phyloP scores from a whole-genome alignment of 2,888 invertebrate species.

The Mesorhabditis belari region DNA sequence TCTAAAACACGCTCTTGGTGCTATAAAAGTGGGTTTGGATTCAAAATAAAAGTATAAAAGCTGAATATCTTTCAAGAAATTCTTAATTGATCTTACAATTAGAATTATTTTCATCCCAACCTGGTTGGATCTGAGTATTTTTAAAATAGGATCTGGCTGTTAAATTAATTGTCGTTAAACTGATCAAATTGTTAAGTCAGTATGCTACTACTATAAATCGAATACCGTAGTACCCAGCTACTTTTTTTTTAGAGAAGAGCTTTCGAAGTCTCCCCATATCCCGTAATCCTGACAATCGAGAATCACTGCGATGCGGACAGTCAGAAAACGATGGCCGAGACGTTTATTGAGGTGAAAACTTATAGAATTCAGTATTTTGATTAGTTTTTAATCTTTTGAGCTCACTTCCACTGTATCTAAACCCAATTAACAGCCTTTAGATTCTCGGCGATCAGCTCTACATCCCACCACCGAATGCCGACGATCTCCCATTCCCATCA shows the following conservation, averaged over 20 bases:
- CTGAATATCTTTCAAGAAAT: not conserved
- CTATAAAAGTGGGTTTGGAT: conserved; percentile 56
- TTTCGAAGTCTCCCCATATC: conserved; percentile 55
- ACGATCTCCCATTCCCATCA: conserved; percentile 48
- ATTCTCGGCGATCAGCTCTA: conserved; percentile 57
- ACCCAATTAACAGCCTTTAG: conserved; percentile 22
- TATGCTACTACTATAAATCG: not conserved
- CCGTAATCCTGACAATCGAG: conserved; percentile 59
- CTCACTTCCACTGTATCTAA: not conserved
- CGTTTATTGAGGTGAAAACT: conserved; percentile 51
- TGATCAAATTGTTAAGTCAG: too few species aligned
- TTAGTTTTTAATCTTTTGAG: not conserved
- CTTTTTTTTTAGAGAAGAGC: conserved; percentile 54
- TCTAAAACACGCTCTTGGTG: conserved; percentile 55
- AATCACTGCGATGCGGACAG: conserved; percentile 58
- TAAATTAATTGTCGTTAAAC: too few species aligned
- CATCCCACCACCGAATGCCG: conserved; percentile 54
- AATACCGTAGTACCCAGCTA: too few species aligned
- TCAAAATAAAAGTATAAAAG: not conserved
- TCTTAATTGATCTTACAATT: too few species aligned
- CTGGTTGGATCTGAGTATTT: too few species aligned
- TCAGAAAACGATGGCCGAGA: conserved; percentile 55
- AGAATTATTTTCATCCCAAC: too few species aligned
- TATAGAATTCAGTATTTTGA: not conserved
- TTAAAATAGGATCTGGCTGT: too few species aligned